A percentile compares a stretch with the other conserved stretches of the same genome.
Evolutionary conservation across 2,113 vertebrate species (phyloP).

Genomic region (Puffinus mauretanicus): DNA sequence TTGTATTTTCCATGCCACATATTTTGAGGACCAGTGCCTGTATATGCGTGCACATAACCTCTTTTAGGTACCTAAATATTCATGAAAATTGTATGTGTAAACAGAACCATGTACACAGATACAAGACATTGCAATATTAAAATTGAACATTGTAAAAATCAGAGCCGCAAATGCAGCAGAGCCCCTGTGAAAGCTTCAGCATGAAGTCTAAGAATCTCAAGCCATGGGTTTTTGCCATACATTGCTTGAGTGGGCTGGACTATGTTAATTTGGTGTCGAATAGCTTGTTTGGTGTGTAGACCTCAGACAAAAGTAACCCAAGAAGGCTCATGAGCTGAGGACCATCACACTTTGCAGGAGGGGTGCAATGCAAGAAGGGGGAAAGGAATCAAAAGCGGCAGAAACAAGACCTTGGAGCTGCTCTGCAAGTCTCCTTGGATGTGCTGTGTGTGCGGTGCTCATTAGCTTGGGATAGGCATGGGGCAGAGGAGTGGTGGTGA

Average conservation of each 20-base stretch:
- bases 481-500: not conserved
- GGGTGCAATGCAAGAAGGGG: not conserved
- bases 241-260: not conserved
- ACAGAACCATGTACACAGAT: not conserved
- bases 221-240: not conserved
- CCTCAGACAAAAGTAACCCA: not conserved
- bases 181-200: not conserved
- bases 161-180: not conserved
- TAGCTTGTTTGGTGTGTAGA: not conserved
- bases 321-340: not conserved
- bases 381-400: not conserved
- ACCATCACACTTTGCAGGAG: accelerated
- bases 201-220: not conserved
- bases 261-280: not conserved
- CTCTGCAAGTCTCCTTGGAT: accelerated
- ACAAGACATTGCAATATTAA: not conserved
- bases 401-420: not conserved
- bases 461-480: not conserved
- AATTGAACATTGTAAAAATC: not conserved
- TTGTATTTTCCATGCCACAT: not conserved
- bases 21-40: not conserved
- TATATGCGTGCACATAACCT: not conserved
- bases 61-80: not conserved
- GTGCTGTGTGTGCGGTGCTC: accelerated
- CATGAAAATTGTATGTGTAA: not conserved